Conservation (phyloP, 2,888 invertebrate genomes). For the Perizoma affinitatum region DNA sequence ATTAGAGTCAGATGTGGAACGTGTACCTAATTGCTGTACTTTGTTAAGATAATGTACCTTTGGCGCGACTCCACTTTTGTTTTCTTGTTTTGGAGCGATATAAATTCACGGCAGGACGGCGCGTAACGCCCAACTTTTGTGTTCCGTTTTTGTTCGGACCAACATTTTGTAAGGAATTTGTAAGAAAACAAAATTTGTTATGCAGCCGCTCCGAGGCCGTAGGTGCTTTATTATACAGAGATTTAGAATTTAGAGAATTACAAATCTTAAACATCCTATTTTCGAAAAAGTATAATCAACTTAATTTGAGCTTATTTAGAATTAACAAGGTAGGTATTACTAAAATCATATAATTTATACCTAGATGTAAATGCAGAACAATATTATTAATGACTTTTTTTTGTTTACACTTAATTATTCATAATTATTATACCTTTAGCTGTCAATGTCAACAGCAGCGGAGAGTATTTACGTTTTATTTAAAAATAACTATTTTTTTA, state of each 20-base stretch:
- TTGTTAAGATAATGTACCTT: slow-evolving; percentile 85
- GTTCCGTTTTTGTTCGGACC: slow-evolving; percentile 79
- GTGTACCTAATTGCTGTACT: slow-evolving; percentile 84
- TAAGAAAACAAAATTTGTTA: slow-evolving; percentile 71
- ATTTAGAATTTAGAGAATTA: slow-evolving; percentile 39
- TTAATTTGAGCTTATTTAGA: slow-evolving; percentile 23
- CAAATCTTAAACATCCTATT: slow-evolving; percentile 35
- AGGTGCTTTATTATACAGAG: slow-evolving; percentile 58
- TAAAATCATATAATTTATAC: slow-evolving; percentile 13
- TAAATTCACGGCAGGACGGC: slow-evolving; percentile 76
- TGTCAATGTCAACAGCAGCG: too few relatives aligned
- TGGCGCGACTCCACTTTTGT: slow-evolving; percentile 83
- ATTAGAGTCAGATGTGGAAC: slow-evolving; percentile 84
- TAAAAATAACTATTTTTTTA: too few relatives aligned
- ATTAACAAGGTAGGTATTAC: slow-evolving; percentile 26
- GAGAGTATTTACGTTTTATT: too few relatives aligned
- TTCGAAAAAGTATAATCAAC: slow-evolving; percentile 23
- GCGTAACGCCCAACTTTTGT: slow-evolving; percentile 75
- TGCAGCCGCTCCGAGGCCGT: slow-evolving; percentile 65
- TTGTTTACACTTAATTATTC: too few relatives aligned
- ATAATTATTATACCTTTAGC: too few relatives aligned
- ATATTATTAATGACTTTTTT: background rate
- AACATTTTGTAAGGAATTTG: slow-evolving; percentile 58
- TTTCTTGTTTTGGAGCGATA: slow-evolving; percentile 80
- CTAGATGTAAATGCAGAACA: background rate